phyloP scores from a whole-genome alignment of 2,888 invertebrate genomes.

The Drosophila anomalipes region DNA sequence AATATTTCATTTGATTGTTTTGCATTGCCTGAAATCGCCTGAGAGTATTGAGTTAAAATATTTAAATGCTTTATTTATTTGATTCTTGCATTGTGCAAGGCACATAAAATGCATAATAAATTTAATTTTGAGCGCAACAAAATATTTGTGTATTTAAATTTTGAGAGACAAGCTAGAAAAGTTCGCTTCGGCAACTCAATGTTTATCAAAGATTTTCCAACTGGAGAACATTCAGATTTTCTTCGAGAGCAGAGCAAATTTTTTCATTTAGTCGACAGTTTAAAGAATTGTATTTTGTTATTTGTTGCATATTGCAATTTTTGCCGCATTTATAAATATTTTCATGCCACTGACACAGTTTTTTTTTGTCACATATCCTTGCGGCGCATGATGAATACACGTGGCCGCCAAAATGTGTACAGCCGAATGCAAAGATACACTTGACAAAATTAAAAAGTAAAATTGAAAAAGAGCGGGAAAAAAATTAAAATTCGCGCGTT shows the following conservation, averaged over 20 bases:
- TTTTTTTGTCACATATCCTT: conserved; percentile 19
- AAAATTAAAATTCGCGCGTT: conserved; percentile 9
- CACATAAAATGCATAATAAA: background rate
- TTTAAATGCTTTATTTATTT: background rate
- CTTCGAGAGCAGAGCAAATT: background rate
- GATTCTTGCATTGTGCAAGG: no score
- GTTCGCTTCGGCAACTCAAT: background rate
- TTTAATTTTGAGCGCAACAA: background rate
- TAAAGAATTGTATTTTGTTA: background rate
- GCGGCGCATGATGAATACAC: conserved; percentile 37
- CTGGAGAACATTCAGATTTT: background rate
- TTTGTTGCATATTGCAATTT: no score
- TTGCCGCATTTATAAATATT: conserved; percentile 2
- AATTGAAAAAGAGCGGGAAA: conserved; percentile 2
- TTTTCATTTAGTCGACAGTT: background rate
- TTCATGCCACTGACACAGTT: conserved; percentile 9
- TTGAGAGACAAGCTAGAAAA: no score
- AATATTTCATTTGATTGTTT: conserved; percentile 5
- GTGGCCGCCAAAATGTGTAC: conserved; percentile 19
- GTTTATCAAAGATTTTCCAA: background rate
- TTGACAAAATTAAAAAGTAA: conserved; percentile 46
- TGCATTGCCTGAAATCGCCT: background rate
- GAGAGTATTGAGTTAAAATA: background rate
- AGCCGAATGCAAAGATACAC: conserved; percentile 10
- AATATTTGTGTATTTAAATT: background rate